Evolutionary conservation across 1,140 invertebrate species (phyloP).

Genomic region (Antheraea pernyi): DNA sequence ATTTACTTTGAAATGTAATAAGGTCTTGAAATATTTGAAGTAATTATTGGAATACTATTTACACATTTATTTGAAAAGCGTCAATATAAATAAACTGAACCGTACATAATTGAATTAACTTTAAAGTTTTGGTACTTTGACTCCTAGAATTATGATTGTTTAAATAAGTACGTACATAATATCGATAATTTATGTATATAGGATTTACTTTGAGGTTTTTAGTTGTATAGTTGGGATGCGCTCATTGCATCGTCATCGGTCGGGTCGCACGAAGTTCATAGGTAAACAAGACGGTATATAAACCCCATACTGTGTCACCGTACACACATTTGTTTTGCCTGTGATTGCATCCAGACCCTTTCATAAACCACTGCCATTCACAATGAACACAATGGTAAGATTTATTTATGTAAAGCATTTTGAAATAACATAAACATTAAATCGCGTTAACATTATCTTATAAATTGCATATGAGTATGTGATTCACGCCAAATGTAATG

Average conservation of each 20-base stretch:
- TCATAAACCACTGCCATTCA: conserved; percentile 19
- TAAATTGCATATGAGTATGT: not conserved
- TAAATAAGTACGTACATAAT: no score
- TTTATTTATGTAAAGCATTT: not conserved
- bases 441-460: not conserved
- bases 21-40: no score
- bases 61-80: no score
- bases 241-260: conserved; percentile 18
- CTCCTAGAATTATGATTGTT: no score
- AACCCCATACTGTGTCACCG: conserved; percentile 62
- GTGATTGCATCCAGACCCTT: conserved; percentile 52
- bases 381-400: conserved; percentile 54
- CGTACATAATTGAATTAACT: no score
- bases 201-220: no score
- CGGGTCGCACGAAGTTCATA: conserved; percentile 71
- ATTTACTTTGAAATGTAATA: no score
- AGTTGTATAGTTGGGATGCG: conserved; percentile 13
- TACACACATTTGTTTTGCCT: conserved; percentile 52
- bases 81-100: no score
- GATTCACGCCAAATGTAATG: not conserved
- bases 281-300: conserved; percentile 72
- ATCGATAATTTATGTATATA: no score
- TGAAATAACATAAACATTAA: not conserved
- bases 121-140: no score
- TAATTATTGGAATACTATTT: no score